A percentile compares a stretch with the other conserved stretches of the same genome.
Conservation (phyloP, 2,797 vertebrate genomes). For the Lemur catta region DNA sequence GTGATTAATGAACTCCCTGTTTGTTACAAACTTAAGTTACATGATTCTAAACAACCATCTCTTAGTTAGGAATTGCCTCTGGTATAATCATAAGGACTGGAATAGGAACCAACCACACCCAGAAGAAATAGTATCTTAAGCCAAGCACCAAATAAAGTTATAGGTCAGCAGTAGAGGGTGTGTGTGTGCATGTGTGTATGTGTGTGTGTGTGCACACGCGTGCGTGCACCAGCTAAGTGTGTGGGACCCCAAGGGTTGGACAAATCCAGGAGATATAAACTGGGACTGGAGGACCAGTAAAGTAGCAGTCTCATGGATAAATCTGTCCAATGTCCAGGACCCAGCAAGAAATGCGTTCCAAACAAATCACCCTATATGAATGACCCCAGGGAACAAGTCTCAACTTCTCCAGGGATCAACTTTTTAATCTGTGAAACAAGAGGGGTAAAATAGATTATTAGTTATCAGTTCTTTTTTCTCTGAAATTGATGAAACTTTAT, state of each 20-base stretch:
- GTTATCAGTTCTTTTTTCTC: background rate
- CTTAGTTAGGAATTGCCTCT: background rate
- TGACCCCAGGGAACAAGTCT: background rate
- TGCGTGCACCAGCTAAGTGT: background rate
- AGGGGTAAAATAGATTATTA: background rate
- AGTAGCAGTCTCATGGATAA: background rate
- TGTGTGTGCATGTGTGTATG: too few relatives aligned
- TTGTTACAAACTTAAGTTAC: background rate
- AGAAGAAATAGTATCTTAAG: background rate
- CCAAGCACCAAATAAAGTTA: background rate
- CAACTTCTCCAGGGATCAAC: background rate
- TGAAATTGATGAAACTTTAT: background rate
- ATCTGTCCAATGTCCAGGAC: background rate
- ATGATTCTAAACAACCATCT: background rate
- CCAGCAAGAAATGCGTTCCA: background rate
- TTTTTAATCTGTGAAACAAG: background rate
- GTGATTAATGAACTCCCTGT: background rate
- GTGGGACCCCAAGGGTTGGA: background rate
- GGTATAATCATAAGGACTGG: background rate
- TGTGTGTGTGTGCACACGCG: too few relatives aligned
- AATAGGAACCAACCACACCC: background rate
- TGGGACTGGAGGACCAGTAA: background rate
- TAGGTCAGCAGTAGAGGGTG: background rate
- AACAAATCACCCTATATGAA: background rate
- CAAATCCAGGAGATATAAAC: background rate